phyloP scores from a whole-genome alignment of 2,113 vertebrate genomes.

The Willisornis vidua region DNA sequence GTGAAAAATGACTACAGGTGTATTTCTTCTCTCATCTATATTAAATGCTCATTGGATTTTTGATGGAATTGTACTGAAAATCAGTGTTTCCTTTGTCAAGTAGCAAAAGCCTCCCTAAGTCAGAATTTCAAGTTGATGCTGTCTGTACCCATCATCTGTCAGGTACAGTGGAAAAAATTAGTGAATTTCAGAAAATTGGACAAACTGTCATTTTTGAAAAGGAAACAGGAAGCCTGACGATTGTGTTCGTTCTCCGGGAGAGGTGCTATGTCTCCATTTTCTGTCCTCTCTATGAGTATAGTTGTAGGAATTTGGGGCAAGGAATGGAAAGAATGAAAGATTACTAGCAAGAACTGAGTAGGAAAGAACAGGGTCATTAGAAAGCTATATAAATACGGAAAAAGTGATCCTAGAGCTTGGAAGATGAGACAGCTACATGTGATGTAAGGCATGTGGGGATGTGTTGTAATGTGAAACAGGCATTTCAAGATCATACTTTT shows the following conservation, averaged over 20 bases:
- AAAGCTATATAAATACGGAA: constrained; percentile 61
- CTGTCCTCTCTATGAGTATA: background rate
- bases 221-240: background rate
- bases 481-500: constrained; percentile 40
- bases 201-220: background rate
- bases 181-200: background rate
- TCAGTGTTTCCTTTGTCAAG: background rate
- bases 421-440: constrained; percentile 35
- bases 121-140: background rate
- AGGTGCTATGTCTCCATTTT: background rate
- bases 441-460: constrained; percentile 11
- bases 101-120: background rate
- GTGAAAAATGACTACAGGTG: background rate
- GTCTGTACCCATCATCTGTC: background rate
- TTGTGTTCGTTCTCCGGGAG: background rate
- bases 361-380: constrained; percentile 45
- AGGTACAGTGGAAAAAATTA: background rate
- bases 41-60: background rate
- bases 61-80: background rate
- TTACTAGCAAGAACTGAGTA: background rate
- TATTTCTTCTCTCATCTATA: background rate
- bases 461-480: constrained; percentile 41
- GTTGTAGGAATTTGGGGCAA: constrained; percentile 40
- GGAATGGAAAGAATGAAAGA: constrained; percentile 55
- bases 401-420: constrained; percentile 46